phyloP scores from a whole-genome alignment of 2,888 invertebrate species.

The Spisula subtruncata region DNA sequence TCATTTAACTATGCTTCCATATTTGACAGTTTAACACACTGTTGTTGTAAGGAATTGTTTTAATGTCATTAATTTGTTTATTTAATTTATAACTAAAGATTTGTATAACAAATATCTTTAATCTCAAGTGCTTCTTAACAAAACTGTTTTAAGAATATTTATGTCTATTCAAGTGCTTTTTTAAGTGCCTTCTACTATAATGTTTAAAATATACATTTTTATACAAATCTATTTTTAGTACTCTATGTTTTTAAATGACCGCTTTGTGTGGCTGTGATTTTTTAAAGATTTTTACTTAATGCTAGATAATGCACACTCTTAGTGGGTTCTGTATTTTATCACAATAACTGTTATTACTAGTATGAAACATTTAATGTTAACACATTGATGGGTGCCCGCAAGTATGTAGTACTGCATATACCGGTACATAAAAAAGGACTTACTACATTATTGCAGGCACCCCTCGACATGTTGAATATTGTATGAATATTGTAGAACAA shows the following conservation, averaged over 20 bases:
- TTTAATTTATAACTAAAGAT: not conserved
- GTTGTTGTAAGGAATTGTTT: not conserved
- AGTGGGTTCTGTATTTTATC: not conserved
- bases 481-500: no score
- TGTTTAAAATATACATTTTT: not conserved
- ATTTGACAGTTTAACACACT: no score
- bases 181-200: constrained; percentile 6
- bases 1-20: not conserved
- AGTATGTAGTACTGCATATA: no score
- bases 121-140: not conserved
- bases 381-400: no score
- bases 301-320: not conserved
- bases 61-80: not conserved
- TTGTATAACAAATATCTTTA: not conserved
- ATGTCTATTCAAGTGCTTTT: not conserved
- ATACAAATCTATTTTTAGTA: not conserved
- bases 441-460: no score
- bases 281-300: not conserved
- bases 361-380: no score
- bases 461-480: no score
- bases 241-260: not conserved
- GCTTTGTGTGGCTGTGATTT: not conserved
- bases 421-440: no score
- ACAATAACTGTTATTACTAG: no score
- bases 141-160: not conserved